Evolutionary conservation across 2,888 invertebrate species (phyloP), one percentile per base, ranked within the genome.

Genomic region (Blastobasis lacticolella): DNA sequence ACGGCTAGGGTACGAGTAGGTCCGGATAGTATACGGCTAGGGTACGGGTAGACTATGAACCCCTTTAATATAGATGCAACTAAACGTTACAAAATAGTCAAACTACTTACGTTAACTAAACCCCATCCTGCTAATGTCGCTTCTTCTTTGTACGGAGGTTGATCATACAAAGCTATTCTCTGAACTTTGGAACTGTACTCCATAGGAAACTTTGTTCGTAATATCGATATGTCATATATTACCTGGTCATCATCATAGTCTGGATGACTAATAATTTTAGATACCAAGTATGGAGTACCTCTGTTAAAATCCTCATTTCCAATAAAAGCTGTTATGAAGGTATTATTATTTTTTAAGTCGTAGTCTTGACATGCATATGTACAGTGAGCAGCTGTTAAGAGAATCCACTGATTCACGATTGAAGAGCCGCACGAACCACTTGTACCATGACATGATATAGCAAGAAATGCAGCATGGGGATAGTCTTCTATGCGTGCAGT

Each of bases 91-190:
- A 23, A 23, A 23, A 23, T 23, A 8, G 5, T 45, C 42, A 6
- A 48, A 36, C 6, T 23, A 61, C 64, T 65, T 55, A 70, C 70
- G 45, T 65, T 53, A 9, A 56, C 48, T 0, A 59, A 0, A 6
- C 69, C 69, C 69, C 69, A 71, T 6, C 69, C 70, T 23, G 65
- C 61, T 6, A 69, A 55, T 23, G 49, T 46, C 2, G 59, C 67
- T 0, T 37, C 4, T 38, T 52, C 50, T 6, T 42, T 36, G 1
- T 49, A 38, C 0, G 63, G 62, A 9, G 63, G 59, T 4, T 53
- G 42, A 10, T 49, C 57, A 51, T 57, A 50, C 10, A 70, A 5
- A 4, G 52, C 48, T 5, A 67, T 56, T 48, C 62, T 62, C 38
- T 57, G 57, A 23, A 63, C 58, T 5, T 38, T 48, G 0, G 5